phyloP scores from a whole-genome alignment of 1,140 invertebrate species.

The Colletes latitarsis region DNA sequence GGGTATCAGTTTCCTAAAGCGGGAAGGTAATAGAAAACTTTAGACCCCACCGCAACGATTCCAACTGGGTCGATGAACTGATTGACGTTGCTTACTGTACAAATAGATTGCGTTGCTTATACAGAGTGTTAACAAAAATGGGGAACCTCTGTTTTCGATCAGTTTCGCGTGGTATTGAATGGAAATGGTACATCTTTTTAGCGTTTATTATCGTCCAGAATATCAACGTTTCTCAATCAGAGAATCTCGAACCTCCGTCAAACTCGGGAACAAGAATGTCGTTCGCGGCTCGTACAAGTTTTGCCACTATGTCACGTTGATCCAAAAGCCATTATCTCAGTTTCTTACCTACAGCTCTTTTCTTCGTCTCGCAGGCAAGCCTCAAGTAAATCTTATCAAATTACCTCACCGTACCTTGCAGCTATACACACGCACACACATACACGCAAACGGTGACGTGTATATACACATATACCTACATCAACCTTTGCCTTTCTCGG shows the following conservation, averaged over 20 bases:
- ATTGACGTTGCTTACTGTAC: neutral
- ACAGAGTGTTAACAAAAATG: no score
- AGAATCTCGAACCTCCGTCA: neutral
- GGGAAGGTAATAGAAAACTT: neutral
- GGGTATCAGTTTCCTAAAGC: neutral
- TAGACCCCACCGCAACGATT: neutral
- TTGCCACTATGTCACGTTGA: slow-evolving; percentile 63
- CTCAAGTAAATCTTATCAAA: slow-evolving; percentile 77
- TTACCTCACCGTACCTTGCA: slow-evolving; percentile 60
- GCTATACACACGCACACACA: slow-evolving; percentile 44
- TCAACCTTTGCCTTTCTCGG: slow-evolving; percentile 66
- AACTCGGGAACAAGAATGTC: slow-evolving; percentile 6
- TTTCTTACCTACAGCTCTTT: slow-evolving; percentile 56
- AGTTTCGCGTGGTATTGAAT: no score
- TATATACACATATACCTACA: slow-evolving; percentile 2
- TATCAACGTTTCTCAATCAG: neutral
- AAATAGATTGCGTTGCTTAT: neutral
- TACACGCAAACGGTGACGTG: slow-evolving; percentile 17
- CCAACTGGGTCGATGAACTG: neutral
- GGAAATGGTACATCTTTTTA: no score
- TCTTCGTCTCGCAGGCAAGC: slow-evolving; percentile 58
- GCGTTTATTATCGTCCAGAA: no score
- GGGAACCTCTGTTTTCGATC: no score
- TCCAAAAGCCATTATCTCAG: slow-evolving; percentile 59
- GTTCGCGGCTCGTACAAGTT: slow-evolving; percentile 25